A percentile compares a stretch with the other conserved stretches of the same genome.
phyloP scores from a whole-genome alignment of 2,113 vertebrate genomes.

The Embiotoca jacksoni region DNA sequence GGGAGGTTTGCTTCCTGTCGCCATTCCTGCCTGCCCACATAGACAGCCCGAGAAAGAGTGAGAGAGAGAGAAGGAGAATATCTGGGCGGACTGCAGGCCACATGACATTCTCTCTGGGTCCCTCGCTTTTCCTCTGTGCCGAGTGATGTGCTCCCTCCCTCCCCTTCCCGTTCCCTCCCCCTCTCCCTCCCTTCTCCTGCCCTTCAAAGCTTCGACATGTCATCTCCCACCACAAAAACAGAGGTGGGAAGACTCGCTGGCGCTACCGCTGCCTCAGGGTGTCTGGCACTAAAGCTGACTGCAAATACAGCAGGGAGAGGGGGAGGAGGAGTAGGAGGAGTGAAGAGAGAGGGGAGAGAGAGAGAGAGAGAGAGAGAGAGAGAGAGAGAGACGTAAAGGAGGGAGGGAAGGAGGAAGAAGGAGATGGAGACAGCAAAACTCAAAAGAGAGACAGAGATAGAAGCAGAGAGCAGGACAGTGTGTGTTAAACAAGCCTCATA shows the following conservation, averaged over 20 bases:
- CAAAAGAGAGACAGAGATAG: constrained; percentile 48
- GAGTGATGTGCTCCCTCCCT: constrained; percentile 85
- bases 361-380: constrained; percentile 48
- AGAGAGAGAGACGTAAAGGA: constrained; percentile 43
- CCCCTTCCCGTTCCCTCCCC: constrained; percentile 73
- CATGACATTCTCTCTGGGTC: constrained; percentile 85
- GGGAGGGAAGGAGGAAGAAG: constrained; percentile 58
- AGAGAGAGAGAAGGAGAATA: constrained; percentile 74
- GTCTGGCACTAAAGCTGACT: constrained; percentile 89
- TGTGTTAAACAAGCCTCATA: constrained; percentile 77
- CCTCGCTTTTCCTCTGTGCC: constrained; percentile 74
- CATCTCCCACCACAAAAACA: constrained; percentile 91
- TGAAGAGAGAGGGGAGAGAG: constrained; percentile 49
- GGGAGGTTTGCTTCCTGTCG: constrained; percentile 81
- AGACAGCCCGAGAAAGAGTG: constrained; percentile 73
- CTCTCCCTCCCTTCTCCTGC: constrained; percentile 80
- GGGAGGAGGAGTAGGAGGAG: constrained; percentile 65
- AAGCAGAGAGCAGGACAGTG: constrained; percentile 60
- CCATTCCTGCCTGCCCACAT: constrained; percentile 87
- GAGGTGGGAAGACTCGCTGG: constrained; percentile 91
- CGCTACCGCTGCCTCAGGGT: constrained; percentile 90
- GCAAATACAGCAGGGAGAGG: constrained; percentile 85
- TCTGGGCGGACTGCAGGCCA: constrained; percentile 85
- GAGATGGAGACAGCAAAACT: constrained; percentile 71
- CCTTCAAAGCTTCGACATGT: constrained; percentile 90